Evolutionary conservation across 2,888 invertebrate species (phyloP).

Genomic region (Macroteleia sp.): DNA sequence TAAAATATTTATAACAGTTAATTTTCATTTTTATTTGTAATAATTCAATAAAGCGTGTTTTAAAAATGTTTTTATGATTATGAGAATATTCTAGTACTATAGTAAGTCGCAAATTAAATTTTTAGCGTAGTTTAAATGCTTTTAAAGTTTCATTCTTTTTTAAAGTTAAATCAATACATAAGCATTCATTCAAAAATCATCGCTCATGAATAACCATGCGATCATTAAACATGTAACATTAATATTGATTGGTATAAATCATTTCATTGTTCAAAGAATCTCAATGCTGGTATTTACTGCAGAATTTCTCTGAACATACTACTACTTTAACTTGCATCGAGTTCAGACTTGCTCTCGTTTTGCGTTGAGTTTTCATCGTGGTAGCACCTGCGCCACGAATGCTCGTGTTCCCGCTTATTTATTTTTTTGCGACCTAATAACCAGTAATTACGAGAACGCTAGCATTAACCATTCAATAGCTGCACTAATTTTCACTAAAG

Average conservation of each 20-base stretch:
- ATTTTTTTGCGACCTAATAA: slow-evolving; percentile 73
- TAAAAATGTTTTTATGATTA: too few species aligned
- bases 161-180: not conserved
- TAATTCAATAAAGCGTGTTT: too few species aligned
- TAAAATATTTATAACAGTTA: too few species aligned
- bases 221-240: slow-evolving; percentile 24
- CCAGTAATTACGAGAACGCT: slow-evolving; percentile 74
- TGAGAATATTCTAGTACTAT: too few species aligned
- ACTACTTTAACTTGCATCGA: slow-evolving; percentile 16
- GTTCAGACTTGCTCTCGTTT: slow-evolving; percentile 19
- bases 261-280: slow-evolving; percentile 22
- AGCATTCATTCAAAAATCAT: slow-evolving; percentile 7
- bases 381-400: slow-evolving; percentile 37
- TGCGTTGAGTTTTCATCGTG: slow-evolving; percentile 36
- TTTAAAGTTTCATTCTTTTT: slow-evolving; percentile 2
- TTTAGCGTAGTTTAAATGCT: too few species aligned
- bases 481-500: slow-evolving; percentile 43
- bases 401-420: slow-evolving; percentile 33
- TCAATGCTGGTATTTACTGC: slow-evolving; percentile 36
- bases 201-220: slow-evolving; percentile 28
- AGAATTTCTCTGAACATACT: slow-evolving; percentile 37
- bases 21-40: too few species aligned
- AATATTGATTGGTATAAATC: slow-evolving; percentile 29
- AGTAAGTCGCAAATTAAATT: too few species aligned
- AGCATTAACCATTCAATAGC: slow-evolving; percentile 70